A percentile compares a stretch with the other conserved stretches of the same genome.
Conservation (phyloP, 2,113 vertebrate genomes). For the Caretta caretta region DNA sequence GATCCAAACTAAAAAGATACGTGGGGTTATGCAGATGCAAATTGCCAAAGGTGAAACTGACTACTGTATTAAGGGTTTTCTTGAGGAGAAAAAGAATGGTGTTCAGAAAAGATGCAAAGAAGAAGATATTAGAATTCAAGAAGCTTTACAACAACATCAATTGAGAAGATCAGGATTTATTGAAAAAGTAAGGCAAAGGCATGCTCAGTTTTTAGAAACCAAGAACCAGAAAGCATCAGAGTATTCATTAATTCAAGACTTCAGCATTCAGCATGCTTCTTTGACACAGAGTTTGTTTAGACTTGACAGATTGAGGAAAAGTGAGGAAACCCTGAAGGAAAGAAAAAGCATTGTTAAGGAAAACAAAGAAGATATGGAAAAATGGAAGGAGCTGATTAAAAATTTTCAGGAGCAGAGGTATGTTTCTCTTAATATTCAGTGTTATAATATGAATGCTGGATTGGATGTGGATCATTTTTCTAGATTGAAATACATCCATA, state of each 20-base stretch:
- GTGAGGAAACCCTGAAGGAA: background rate
- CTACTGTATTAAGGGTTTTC: background rate
- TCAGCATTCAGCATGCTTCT: slow-evolving; percentile 53
- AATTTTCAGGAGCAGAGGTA: slow-evolving; percentile 35
- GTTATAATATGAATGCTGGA: background rate
- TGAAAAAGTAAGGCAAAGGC: slow-evolving; percentile 52
- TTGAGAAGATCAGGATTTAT: slow-evolving; percentile 33
- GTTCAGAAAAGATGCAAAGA: background rate
- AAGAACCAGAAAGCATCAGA: slow-evolving; percentile 52
- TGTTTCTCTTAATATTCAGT: background rate
- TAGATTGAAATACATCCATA: background rate
- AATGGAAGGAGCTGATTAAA: background rate
- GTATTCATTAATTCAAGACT: slow-evolving; percentile 48
- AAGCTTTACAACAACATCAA: slow-evolving; percentile 20
- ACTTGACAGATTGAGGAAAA: slow-evolving; percentile 18
- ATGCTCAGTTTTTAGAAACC: slow-evolving; percentile 46
- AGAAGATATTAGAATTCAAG: background rate
- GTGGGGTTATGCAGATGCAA: background rate
- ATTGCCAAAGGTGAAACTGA: background rate
- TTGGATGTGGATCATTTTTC: background rate
- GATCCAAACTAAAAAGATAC: background rate
- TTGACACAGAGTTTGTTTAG: slow-evolving; percentile 45
- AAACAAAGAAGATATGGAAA: slow-evolving; percentile 25
- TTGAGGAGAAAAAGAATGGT: background rate
- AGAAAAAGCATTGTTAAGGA: slow-evolving; percentile 20